Percentiles rank a stretch among this genome's conserved stretches.
Conservation (phyloP, 2,888 invertebrate species). For the Drosophila prostipennis region DNA sequence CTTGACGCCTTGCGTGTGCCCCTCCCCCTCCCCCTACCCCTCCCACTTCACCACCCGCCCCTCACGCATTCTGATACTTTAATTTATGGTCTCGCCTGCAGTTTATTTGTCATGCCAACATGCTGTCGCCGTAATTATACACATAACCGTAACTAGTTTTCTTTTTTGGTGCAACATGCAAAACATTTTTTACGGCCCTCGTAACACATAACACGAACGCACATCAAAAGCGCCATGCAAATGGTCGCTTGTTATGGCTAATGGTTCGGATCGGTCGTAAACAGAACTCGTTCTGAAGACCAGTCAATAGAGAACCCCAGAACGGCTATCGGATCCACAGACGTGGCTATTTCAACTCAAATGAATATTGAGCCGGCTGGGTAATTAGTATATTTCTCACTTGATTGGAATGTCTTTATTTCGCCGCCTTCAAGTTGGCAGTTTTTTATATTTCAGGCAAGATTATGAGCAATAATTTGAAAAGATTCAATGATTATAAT, state of each 20-base stretch:
- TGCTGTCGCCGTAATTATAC: conserved; percentile 56
- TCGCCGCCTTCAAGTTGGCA: not conserved
- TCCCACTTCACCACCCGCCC: not conserved
- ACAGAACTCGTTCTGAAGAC: conserved; percentile 24
- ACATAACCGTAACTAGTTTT: conserved; percentile 69
- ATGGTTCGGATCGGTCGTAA: conserved; percentile 41
- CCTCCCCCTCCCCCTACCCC: not conserved
- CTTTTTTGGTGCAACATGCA: conserved; percentile 52
- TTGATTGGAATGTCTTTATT: conserved; percentile 7
- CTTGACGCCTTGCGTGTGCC: conserved; percentile 3
- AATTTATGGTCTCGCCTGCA: conserved; percentile 70
- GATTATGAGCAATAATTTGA: not conserved
- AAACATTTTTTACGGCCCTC: conserved; percentile 42
- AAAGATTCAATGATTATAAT: too few relatives aligned
- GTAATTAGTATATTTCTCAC: conserved; percentile 6
- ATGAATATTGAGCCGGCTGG: conserved; percentile 1
- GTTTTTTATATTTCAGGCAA: not conserved
- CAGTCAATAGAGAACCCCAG: conserved; percentile 27
- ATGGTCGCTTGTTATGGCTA: conserved; percentile 53
- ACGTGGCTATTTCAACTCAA: conserved; percentile 4
- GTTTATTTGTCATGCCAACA: conserved; percentile 71
- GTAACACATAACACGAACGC: conserved; percentile 32
- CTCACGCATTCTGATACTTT: conserved; percentile 76
- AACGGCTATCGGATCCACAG: conserved; percentile 21
- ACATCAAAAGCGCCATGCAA: conserved; percentile 47